Evolutionary conservation across 2,797 vertebrate genomes (phyloP).

Genomic region (Oreochromis mossambicus): DNA sequence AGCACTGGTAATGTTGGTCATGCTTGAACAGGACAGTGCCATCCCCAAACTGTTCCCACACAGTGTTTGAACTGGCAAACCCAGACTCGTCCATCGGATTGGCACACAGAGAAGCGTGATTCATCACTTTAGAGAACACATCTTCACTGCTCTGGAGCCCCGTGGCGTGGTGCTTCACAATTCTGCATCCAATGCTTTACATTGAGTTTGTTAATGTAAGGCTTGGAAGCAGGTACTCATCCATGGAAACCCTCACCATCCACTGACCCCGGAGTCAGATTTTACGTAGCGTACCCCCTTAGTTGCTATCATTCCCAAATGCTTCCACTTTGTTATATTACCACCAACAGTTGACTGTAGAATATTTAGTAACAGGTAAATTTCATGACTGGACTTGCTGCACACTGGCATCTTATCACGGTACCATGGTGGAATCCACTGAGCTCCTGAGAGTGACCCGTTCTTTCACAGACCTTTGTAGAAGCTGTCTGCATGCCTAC

Average conservation of each 20-base stretch:
- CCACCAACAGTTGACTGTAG: background rate
- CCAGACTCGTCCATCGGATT: background rate
- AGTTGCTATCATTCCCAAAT: background rate
- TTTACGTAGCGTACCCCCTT: background rate
- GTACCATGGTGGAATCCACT: background rate
- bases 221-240: background rate
- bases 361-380: background rate
- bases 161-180: background rate
- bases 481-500: background rate
- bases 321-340: background rate
- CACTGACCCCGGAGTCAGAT: background rate
- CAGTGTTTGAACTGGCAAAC: background rate
- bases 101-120: rapidly evolving
- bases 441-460: background rate
- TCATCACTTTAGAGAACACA: background rate
- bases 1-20: background rate
- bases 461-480: background rate
- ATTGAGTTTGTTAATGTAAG: background rate
- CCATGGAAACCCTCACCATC: background rate
- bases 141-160: background rate
- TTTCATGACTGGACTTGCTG: background rate
- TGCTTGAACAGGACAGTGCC: background rate
- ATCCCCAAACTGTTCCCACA: background rate
- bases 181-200: background rate
- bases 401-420: background rate